Percentiles rank a stretch among this genome's conserved stretches.
Conservation (phyloP, 2,888 invertebrate species). For the Phlogophora meticulosa region DNA sequence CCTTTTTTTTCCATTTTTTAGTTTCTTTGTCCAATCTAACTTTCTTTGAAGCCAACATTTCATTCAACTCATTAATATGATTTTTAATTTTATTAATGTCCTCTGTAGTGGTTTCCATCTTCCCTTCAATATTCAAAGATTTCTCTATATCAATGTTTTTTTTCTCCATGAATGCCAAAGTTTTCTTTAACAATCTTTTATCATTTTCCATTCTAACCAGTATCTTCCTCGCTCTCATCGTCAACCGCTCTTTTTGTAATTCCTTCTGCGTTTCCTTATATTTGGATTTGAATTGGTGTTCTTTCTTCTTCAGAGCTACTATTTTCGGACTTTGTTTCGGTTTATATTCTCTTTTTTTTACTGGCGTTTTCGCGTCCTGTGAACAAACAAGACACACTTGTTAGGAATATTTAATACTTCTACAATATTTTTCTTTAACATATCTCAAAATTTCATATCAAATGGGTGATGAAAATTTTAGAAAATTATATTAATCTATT, state of each 20-base stretch:
- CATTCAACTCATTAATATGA: background rate
- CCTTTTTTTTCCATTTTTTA: slow-evolving; percentile 11
- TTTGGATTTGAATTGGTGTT: background rate
- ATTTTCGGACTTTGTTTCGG: slow-evolving; percentile 10
- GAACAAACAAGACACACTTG: slow-evolving; percentile 22
- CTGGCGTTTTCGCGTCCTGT: slow-evolving; percentile 28
- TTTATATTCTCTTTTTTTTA: slow-evolving; percentile 38
- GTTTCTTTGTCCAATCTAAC: background rate
- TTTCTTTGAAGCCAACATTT: background rate
- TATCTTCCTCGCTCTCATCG: background rate
- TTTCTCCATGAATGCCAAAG: background rate
- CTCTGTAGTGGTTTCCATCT: background rate
- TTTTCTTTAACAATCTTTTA: slow-evolving; percentile 7
- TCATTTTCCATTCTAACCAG: slow-evolving; percentile 1
- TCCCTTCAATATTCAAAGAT: background rate
- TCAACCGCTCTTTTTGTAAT: background rate
- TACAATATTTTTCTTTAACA: too few relatives aligned
- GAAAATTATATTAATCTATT: too few relatives aligned
- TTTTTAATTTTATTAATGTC: slow-evolving; percentile 25
- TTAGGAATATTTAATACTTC: background rate
- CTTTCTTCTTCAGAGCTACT: slow-evolving; percentile 11
- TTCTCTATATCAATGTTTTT: slow-evolving; percentile 8
- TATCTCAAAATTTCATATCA: too few relatives aligned
- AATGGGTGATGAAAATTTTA: too few relatives aligned
- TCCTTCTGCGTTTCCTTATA: background rate